These are phyloP conservation scores for Anneissia japonica DNA, from an alignment of 35 echinoderm and acorn worm species.

Conservation along the genomic window DNA sequence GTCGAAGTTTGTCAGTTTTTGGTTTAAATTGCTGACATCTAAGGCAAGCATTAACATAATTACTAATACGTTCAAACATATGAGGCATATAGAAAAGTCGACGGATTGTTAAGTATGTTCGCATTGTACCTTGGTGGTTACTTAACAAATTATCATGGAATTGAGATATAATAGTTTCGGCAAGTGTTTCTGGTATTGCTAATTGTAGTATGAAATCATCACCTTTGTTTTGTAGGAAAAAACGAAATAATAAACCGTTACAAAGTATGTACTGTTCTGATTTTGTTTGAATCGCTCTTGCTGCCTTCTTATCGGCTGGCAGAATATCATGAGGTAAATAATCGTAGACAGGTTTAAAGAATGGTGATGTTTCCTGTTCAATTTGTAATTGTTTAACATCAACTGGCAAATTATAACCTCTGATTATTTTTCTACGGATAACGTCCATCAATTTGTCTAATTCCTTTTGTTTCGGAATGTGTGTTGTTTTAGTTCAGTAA, in stretches of 20 bases:
- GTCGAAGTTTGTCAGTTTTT: constrained; percentile 14
- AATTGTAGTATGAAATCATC: constrained; percentile 36
- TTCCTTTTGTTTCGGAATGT: too few relatives aligned
- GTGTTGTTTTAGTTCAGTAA: too few relatives aligned
- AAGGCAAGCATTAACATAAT: constrained; percentile 36
- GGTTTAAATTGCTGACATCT: constrained; percentile 42
- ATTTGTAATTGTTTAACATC: constrained; percentile 23
- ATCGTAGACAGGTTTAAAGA: constrained; percentile 44
- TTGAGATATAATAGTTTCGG: constrained; percentile 23
- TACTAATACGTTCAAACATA: constrained; percentile 22
- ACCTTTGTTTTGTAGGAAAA: neutral
- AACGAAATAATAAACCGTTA: constrained; percentile 34
- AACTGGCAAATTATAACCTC: constrained; percentile 42
- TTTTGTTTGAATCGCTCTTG: constrained; percentile 15
- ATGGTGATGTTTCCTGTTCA: constrained; percentile 31
- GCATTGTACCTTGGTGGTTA: constrained; percentile 46
- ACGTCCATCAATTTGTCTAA: too few relatives aligned
- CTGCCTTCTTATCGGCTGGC: constrained; percentile 28
- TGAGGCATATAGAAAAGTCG: neutral
- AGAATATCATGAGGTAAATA: too few relatives aligned
- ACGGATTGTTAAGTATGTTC: constrained; percentile 41
- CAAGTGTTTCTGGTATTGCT: constrained; percentile 18
- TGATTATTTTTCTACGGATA: too few relatives aligned
- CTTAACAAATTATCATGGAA: constrained; percentile 38
- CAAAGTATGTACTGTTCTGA: constrained; percentile 50